Conservation (phyloP, 1,140 invertebrate species). For the Hylyphantes graminicola region DNA sequence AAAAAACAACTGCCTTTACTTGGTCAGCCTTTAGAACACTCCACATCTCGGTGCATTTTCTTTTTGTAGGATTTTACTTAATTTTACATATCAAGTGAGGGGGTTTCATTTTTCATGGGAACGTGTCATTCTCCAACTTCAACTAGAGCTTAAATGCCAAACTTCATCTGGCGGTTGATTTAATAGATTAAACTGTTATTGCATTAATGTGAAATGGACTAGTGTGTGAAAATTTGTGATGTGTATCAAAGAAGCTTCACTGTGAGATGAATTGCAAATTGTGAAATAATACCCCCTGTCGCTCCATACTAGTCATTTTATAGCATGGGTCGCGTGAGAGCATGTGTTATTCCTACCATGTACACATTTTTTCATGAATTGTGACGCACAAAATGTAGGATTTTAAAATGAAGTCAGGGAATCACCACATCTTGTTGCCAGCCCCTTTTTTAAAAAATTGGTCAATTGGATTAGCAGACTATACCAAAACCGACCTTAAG, state of each 20-base stretch:
- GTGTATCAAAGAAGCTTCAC: constrained; percentile 6
- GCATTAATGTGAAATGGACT: constrained; percentile 19
- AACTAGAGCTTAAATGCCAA: constrained; percentile 11
- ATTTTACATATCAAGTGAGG: constrained; percentile 10
- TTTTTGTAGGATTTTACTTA: not conserved
- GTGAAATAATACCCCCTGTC: not conserved
- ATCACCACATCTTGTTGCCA: constrained; percentile 34
- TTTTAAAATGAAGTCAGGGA: constrained; percentile 19
- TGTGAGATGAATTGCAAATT: constrained; percentile 14
- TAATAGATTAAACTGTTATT: constrained; percentile 1
- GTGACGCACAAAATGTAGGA: constrained; percentile 49
- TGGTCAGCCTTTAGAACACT: too few relatives aligned
- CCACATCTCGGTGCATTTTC: too few relatives aligned
- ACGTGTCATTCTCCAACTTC: not conserved
- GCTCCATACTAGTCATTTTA: constrained; percentile 54
- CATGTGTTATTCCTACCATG: constrained; percentile 50
- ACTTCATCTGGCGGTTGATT: constrained; percentile 54
- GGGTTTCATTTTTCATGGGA: not conserved
- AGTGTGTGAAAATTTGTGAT: constrained; percentile 1
- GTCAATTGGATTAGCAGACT: not conserved
- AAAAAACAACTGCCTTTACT: too few relatives aligned
- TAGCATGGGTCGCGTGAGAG: constrained; percentile 47
- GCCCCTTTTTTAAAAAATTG: constrained; percentile 18
- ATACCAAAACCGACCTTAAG: too few relatives aligned
- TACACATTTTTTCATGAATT: constrained; percentile 18